Percentiles rank a stretch among this genome's conserved stretches.
Evolutionary conservation across 1,140 invertebrate species (phyloP).

Genomic region (Anastatus disparis): DNA sequence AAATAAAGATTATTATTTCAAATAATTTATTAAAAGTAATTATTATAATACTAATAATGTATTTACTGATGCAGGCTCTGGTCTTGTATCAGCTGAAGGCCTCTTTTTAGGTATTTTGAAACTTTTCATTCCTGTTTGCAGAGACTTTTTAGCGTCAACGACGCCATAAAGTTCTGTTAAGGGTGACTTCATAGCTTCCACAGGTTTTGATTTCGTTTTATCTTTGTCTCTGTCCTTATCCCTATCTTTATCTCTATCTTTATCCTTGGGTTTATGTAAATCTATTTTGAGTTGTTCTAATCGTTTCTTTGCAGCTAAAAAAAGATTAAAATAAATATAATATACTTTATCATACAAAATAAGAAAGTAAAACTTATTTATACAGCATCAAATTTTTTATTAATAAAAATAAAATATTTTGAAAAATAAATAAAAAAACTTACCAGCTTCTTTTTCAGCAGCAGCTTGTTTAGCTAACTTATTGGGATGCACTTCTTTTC

Average conservation of each 20-base stretch:
- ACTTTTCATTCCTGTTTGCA: slow-evolving; percentile 29
- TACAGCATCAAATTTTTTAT: no score
- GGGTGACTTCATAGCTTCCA: background rate
- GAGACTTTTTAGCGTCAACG: slow-evolving; percentile 33
- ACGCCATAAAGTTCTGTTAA: slow-evolving; percentile 31
- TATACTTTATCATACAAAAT: no score
- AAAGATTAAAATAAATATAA: no score
- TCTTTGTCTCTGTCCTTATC: slow-evolving; percentile 16
- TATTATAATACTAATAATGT: background rate
- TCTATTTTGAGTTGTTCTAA: slow-evolving; percentile 8
- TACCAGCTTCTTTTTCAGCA: slow-evolving; percentile 28
- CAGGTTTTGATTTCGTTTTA: slow-evolving; percentile 16
- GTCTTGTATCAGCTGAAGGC: background rate
- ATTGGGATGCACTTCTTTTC: slow-evolving; percentile 31
- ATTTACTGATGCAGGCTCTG: slow-evolving; percentile 13
- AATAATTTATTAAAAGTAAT: no score
- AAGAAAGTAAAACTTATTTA: no score
- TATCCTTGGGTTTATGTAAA: slow-evolving; percentile 4
- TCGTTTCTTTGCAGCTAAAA: slow-evolving; percentile 16
- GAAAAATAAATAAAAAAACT: background rate
- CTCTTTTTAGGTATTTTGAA: slow-evolving; percentile 42
- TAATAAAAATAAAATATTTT: no score
- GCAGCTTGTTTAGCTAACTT: slow-evolving; percentile 6
- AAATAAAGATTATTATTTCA: background rate
- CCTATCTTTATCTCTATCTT: slow-evolving; percentile 5